Percentiles rank a stretch among this genome's conserved stretches.
Conservation (phyloP, 2,797 vertebrate species). For the Heteromormyrus szaboi region DNA sequence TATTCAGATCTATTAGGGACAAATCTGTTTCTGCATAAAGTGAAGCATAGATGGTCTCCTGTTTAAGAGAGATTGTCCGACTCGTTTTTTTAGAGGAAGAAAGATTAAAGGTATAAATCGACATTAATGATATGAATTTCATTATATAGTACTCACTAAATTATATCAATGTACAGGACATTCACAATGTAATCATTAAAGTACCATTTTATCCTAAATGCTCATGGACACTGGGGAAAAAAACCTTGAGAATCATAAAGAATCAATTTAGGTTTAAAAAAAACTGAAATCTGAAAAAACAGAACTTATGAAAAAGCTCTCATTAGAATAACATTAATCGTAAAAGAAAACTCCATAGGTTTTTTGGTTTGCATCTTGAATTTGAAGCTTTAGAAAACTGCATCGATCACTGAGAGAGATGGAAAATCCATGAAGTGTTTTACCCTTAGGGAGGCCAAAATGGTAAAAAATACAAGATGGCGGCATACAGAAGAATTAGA, state of each 20-base stretch:
- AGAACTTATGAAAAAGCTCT: background rate
- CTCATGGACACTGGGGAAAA: background rate
- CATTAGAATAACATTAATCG: background rate
- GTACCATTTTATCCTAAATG: background rate
- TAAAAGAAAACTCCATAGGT: background rate
- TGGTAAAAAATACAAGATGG: background rate
- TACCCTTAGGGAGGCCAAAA: background rate
- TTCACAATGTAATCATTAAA: conserved; percentile 1
- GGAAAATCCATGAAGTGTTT: background rate
- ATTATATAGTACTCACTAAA: background rate
- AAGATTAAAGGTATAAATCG: background rate
- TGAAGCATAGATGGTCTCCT: background rate
- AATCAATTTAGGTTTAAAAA: background rate
- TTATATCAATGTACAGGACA: background rate
- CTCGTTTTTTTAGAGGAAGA: background rate
- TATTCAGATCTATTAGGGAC: background rate
- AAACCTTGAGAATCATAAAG: background rate
- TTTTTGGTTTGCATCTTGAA: background rate
- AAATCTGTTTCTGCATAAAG: background rate
- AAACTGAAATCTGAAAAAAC: background rate
- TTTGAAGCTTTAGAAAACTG: background rate
- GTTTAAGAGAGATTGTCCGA: background rate
- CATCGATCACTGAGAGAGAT: background rate
- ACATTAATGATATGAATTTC: background rate
- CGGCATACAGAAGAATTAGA: background rate